Evolutionary conservation across 2,797 vertebrate species (phyloP), one percentile per base, ranked within the genome.

Genomic region (Scomberomorus guttatus): DNA sequence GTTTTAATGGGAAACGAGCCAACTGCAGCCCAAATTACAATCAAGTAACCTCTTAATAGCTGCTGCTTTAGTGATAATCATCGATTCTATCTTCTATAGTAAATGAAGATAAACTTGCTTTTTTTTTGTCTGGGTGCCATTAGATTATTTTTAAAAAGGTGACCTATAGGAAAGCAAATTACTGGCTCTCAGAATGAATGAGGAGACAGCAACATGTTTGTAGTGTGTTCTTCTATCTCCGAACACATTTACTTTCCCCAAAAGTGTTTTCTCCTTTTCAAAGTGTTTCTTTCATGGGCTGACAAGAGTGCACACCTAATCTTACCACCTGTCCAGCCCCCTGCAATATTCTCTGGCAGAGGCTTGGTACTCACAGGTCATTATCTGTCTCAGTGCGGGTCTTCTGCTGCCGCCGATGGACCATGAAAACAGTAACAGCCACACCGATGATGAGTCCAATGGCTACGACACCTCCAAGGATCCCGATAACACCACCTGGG

Each of bases 391-490:
- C 94, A 0, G 92, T 91, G 66, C 79, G 94, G 69, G 80, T 94
- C 94, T 97, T 97, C 79, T 96, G 96, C 84, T 97, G 96, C 76
- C 91, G 87, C 79, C 92, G 92, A 90, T 96, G 96, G 81, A 98
- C 91, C 78, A 97, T 87, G 87, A 96, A 94, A 75, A 98, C 94
- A 0, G 97, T 96, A 57, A 96, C 90, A 22, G 92, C 94, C 85
- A 96, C 95, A 0, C 94, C 92, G 0, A 96, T 69, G 93, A 97
- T 96, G 87, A 97, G 93, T 67, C 89, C 94, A 2, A 95, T 85
- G 22, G 96, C 96, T 3, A 97, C 85, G 2, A 95, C 90, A 0
- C 95, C 95, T 77, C 96, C 96, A 80, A 97, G 92, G 82, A 98
- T 94, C 13, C 96, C 96, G 11, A 96, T 93, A 55, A 95, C 84